Percentiles rank a stretch among this genome's conserved stretches.
Conservation (phyloP, 1,140 invertebrate species). For the Diachasmimorpha longicaudata region DNA sequence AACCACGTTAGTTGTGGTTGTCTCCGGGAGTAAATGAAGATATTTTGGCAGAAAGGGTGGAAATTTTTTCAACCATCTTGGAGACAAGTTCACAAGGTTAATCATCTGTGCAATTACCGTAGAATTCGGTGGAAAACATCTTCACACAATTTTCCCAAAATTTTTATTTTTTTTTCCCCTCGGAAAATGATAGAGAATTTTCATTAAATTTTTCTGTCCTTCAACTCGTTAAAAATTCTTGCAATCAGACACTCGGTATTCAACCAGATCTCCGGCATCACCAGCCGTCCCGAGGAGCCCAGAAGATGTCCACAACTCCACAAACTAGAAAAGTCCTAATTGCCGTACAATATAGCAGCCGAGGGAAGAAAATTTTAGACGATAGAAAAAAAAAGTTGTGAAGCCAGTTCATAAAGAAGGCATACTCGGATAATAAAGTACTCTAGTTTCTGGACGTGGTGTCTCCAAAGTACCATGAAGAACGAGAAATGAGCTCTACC, state of each 20-base stretch:
- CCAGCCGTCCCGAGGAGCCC: too few relatives aligned
- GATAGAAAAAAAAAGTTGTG: not conserved
- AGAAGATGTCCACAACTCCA: not conserved
- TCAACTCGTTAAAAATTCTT: too few relatives aligned
- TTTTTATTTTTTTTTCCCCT: too few relatives aligned
- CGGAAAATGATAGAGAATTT: too few relatives aligned
- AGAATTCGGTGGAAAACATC: not conserved
- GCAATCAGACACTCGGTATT: too few relatives aligned
- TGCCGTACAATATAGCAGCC: not conserved
- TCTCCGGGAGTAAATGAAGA: not conserved
- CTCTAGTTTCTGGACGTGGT: slow-evolving; percentile 27
- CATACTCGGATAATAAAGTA: slow-evolving; percentile 29
- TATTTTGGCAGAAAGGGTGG: not conserved
- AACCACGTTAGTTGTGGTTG: not conserved
- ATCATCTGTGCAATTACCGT: not conserved
- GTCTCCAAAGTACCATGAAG: slow-evolving; percentile 27
- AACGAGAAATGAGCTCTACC: slow-evolving; percentile 28
- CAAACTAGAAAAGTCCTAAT: not conserved
- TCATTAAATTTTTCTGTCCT: too few relatives aligned
- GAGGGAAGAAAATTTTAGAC: not conserved
- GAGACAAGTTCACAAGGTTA: not conserved
- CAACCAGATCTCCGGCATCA: too few relatives aligned
- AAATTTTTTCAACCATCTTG: not conserved
- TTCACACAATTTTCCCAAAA: not conserved
- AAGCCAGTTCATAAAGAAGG: not conserved